Base-by-base conservation (phyloP, 2,797 vertebrate species). In the Fundulus diaphanus region DNA sequence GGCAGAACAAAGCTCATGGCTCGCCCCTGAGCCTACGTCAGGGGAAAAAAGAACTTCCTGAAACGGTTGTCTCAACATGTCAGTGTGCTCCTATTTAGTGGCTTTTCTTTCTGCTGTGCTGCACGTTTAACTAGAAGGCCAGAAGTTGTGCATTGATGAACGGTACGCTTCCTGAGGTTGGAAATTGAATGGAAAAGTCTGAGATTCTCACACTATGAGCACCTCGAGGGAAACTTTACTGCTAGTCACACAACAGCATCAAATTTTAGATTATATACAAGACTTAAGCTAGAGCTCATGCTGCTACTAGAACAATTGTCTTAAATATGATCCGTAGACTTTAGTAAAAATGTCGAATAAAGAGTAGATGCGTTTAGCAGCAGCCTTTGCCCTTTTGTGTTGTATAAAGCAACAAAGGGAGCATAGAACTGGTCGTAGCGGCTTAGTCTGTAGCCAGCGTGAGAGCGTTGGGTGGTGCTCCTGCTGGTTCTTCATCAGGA, bases 1-100 rank as follows among this genome's bases (percentile, higher is more conserved):
- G 93, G 71, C 11, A 44, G 24, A 35, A 31, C 49, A 16, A n/a
- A 51, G 13, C n/a, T n/a, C 49, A 3, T 16, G 68, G 22, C 65
- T 5, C 42, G 1, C 29, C 56, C 0, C 56, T 59, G 15, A 18
- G 29, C 29, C 7, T 59, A 5, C 56, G 18, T 15, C 1, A 8
- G 27, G 18, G 54, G 5, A 57, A 27, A n/a, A 29, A 29, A 29
- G 31, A 42, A 16, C 29, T 31, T 16, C 27, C 56, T 18, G 29
- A 57, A 15, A 3, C 13, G 27, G 13, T 57, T 7, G 15, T 31
- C 56, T 57, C 27, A 59, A 18, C 3, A 18, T n/a, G 27, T 57
- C 8, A 29, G 29, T 11, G 2, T 29, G 27, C 16, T 57, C 27
- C n/a, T 7, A 2, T 57, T 57, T 57, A 16, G 16, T 29, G 6